Evolutionary conservation across 2,888 invertebrate species (phyloP).

Genomic region (Aquatica leii): DNA sequence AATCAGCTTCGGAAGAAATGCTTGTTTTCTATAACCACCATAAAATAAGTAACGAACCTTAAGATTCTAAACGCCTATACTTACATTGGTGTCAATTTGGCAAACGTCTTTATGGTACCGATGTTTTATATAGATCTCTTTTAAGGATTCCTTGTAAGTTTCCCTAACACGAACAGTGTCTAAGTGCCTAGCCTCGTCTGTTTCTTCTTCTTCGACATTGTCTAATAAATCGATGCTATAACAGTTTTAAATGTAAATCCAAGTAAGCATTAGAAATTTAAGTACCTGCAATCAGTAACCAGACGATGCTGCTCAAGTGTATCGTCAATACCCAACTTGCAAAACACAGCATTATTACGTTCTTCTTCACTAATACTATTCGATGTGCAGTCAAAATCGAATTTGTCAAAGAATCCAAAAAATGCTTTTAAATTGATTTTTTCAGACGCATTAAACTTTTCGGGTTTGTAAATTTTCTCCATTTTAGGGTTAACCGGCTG

Average conservation of each 20-base stretch:
- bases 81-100: neutral
- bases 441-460: constrained; percentile 25
- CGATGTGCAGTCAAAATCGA: constrained; percentile 14
- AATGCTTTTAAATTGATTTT: constrained; percentile 30
- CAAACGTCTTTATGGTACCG: neutral
- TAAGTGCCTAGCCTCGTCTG: constrained; percentile 15
- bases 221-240: constrained; percentile 29
- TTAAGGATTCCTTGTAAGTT: neutral
- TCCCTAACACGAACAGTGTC: neutral
- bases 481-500: constrained; percentile 30
- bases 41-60: too few species aligned
- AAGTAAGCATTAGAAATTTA: too few species aligned
- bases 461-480: constrained; percentile 44
- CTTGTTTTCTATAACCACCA: too few species aligned
- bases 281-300: neutral
- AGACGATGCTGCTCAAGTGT: neutral
- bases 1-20: constrained; percentile 33
- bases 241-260: too few species aligned
- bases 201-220: constrained; percentile 23
- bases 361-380: constrained; percentile 4
- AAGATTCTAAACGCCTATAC: too few species aligned
- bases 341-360: constrained; percentile 1
- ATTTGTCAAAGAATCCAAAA: too few species aligned
- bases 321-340: neutral
- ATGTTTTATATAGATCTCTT: neutral